Conservation (phyloP, 2,797 vertebrate species). For the Lophius americanus region DNA sequence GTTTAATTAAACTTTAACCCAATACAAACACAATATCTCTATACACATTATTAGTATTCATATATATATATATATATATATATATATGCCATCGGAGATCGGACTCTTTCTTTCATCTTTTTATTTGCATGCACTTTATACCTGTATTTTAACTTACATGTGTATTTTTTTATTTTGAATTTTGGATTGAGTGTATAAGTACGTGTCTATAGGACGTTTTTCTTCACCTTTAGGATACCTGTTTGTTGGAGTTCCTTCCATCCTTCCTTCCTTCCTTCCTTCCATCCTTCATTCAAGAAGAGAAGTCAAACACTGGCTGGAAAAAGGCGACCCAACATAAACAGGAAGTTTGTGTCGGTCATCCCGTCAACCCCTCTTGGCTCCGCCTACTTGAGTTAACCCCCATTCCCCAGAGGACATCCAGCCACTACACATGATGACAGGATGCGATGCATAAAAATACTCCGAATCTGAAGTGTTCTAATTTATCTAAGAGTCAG, state of each 20-base stretch:
- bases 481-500: conserved; percentile 47
- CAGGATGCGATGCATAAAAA: conserved; percentile 33
- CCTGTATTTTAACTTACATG: too few relatives aligned
- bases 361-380: conserved; percentile 10
- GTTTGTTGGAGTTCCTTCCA: too few relatives aligned
- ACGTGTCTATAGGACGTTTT: too few relatives aligned
- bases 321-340: conserved; percentile 10
- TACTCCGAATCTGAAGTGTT: conserved; percentile 24
- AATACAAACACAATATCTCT: conserved; percentile 16
- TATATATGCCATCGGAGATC: too few relatives aligned
- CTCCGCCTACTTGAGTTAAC: conserved; percentile 4
- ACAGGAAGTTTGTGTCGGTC: conserved; percentile 7
- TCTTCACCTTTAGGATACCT: too few relatives aligned
- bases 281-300: background rate
- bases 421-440: conserved; percentile 22
- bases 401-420: background rate
- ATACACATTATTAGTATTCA: background rate
- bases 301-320: conserved; percentile 13
- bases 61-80: too few relatives aligned
- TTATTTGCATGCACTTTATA: too few relatives aligned
- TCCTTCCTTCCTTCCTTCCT: too few relatives aligned
- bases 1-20: conserved; percentile 19
- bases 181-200: too few relatives aligned
- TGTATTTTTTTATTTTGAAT: too few relatives aligned
- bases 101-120: too few relatives aligned